Evolutionary conservation across 2,888 invertebrate genomes (phyloP).

Genomic region (Merodon equestris): DNA sequence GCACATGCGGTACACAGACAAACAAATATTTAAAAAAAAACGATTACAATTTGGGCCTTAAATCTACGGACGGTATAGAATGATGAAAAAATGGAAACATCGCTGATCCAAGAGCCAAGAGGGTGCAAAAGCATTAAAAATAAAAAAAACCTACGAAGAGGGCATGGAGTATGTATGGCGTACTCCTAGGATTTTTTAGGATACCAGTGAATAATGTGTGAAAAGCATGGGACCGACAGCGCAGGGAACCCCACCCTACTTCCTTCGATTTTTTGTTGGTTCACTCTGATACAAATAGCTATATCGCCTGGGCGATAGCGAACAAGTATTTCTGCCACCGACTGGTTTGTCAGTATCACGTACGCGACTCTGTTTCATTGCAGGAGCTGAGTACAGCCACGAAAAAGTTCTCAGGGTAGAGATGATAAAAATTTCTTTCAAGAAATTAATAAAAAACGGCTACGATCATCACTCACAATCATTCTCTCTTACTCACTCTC

Average conservation of each 20-base stretch:
- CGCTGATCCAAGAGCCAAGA: conserved; percentile 21
- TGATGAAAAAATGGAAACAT: conserved; percentile 6
- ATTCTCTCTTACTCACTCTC: conserved; percentile 72
- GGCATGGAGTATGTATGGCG: background rate
- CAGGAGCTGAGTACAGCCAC: conserved; percentile 15
- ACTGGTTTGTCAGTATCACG: conserved; percentile 56
- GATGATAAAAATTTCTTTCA: conserved; percentile 75
- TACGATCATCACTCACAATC: conserved; percentile 45
- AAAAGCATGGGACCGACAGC: conserved; percentile 36
- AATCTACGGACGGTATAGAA: conserved; percentile 37
- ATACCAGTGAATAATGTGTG: conserved; percentile 56
- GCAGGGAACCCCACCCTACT: conserved; percentile 42
- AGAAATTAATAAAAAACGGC: conserved; percentile 31
- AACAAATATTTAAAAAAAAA: conserved; percentile 20
- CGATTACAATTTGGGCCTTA: conserved; percentile 40
- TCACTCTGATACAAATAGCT: conserved; percentile 38
- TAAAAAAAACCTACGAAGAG: background rate
- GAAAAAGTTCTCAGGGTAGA: conserved; percentile 78
- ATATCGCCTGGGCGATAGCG: conserved; percentile 37
- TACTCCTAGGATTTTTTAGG: conserved; percentile 31
- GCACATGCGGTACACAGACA: conserved; percentile 43
- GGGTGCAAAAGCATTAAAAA: background rate
- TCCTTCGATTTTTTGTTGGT: conserved; percentile 5
- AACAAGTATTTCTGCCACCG: conserved; percentile 45
- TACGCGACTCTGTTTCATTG: conserved; percentile 33